Base-by-base conservation (phyloP, 2,113 vertebrate genomes). In the Tychaedon coryphoeus region DNA sequence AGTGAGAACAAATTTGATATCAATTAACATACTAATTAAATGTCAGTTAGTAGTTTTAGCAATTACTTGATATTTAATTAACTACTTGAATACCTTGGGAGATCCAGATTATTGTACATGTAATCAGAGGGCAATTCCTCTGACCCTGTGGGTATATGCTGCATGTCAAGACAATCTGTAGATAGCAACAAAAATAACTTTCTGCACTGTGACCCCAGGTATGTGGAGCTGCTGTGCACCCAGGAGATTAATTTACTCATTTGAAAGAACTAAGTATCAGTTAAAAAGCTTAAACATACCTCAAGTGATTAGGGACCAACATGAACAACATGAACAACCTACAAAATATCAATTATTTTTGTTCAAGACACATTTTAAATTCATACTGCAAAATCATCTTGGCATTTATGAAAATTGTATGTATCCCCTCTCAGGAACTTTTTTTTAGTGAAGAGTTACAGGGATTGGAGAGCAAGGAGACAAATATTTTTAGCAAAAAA, bases 51-150 rank as follows among this genome's bases (percentile, higher is more conserved):
- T 95, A 95, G 96, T 96, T 96, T 97, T 96, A 95, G 95, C 95
- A 97, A 97, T 97, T 96, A 97, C 87, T 97, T 97, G 95, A 97
- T 97, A 97, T 97, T 97, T 98, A 98, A 97, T 97, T 98, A 98
- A 97, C 92, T 75, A 97, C 93, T 96, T 96, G 92, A 95, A 89
- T 96, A 96, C 86, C 92, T 96, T 95, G 97, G 95, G 95, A 97
- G 45, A 76, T 93, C 81, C 50, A 73, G 65, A 96, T 96, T 93
- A 88, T 92, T 95, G 96, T 97, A 95, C 90, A 28, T 84, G 81
- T 92, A 97, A 92, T 94, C 84, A 97, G 97, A 98, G 96, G 94
- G 93, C 90, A 97, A 97, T 93, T 95, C 83, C 64, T 88, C 58
- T 95, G 91, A 96, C 95, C 90, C 93, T 94, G 76, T 93, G 91